phyloP scores from a whole-genome alignment of 2,888 invertebrate genomes.

The Thelaira solivaga region DNA sequence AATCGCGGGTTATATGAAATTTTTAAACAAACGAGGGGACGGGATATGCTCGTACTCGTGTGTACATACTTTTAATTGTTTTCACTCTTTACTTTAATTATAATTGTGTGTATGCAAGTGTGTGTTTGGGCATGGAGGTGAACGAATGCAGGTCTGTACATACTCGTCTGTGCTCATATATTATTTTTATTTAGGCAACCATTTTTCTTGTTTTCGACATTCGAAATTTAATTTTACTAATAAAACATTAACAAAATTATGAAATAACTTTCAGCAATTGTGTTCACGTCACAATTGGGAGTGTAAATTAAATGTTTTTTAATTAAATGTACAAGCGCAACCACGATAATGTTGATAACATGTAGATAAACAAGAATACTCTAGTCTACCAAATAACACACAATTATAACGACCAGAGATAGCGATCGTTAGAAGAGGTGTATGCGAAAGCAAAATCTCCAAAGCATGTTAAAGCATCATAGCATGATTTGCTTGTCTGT shows the following conservation, averaged over 20 bases:
- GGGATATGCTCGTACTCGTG: no score
- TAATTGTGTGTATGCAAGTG: no score
- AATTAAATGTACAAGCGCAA: constrained; percentile 21
- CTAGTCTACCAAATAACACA: background rate
- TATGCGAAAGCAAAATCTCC: no score
- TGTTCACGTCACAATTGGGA: background rate
- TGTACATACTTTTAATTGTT: no score
- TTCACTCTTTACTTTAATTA: no score
- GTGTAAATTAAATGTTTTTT: constrained; percentile 33
- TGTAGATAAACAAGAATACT: background rate
- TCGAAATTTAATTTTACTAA: constrained; percentile 14
- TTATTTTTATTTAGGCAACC: constrained; percentile 29
- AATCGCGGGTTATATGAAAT: no score
- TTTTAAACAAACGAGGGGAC: no score
- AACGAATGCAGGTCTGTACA: background rate
- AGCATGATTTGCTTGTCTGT: no score
- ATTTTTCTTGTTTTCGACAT: constrained; percentile 11
- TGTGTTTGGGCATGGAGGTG: no score
- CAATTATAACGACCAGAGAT: constrained; percentile 14
- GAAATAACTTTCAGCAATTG: background rate
- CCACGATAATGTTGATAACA: background rate
- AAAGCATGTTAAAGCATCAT: no score
- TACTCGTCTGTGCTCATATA: constrained; percentile 22
- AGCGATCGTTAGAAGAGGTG: background rate
- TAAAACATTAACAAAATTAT: constrained; percentile 7